Conservation (phyloP, 2,888 invertebrate genomes). For the Syrista parreyssii region DNA sequence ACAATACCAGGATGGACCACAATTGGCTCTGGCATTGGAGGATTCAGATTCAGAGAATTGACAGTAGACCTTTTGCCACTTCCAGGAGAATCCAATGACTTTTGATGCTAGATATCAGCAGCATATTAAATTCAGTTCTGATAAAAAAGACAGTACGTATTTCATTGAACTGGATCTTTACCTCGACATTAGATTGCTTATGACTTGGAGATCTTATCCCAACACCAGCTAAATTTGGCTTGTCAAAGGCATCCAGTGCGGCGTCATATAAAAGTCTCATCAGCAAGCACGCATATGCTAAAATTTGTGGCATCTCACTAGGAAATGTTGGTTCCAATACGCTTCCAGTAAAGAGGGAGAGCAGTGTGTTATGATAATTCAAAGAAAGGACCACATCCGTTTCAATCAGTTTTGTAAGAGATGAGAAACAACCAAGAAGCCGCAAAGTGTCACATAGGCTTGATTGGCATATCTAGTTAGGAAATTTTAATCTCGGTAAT, state of each 20-base stretch:
- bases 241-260: slow-evolving; percentile 94
- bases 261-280: slow-evolving; percentile 93
- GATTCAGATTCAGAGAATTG: slow-evolving; percentile 80
- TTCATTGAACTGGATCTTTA: slow-evolving; percentile 45
- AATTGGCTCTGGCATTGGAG: slow-evolving; percentile 82
- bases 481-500: slow-evolving; percentile 1
- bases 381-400: slow-evolving; percentile 62
- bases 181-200: slow-evolving; percentile 75
- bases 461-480: slow-evolving; percentile 85
- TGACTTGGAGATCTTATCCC: slow-evolving; percentile 75
- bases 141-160: slow-evolving; percentile 11
- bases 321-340: slow-evolving; percentile 78
- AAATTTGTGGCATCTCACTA: slow-evolving; percentile 78
- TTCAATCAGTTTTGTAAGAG: slow-evolving; percentile 68
- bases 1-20: slow-evolving; percentile 97
- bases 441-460: slow-evolving; percentile 94
- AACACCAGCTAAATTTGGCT: slow-evolving; percentile 79
- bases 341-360: slow-evolving; percentile 82
- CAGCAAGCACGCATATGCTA: slow-evolving; percentile 87
- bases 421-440: slow-evolving; percentile 89
- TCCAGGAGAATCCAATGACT: slow-evolving; percentile 61
- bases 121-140: background rate
- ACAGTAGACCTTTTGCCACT: slow-evolving; percentile 72
- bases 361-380: slow-evolving; percentile 69
- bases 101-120: slow-evolving; percentile 47